phyloP scores from a whole-genome alignment of 1,140 invertebrate genomes.

The Riptortus pedestris region DNA sequence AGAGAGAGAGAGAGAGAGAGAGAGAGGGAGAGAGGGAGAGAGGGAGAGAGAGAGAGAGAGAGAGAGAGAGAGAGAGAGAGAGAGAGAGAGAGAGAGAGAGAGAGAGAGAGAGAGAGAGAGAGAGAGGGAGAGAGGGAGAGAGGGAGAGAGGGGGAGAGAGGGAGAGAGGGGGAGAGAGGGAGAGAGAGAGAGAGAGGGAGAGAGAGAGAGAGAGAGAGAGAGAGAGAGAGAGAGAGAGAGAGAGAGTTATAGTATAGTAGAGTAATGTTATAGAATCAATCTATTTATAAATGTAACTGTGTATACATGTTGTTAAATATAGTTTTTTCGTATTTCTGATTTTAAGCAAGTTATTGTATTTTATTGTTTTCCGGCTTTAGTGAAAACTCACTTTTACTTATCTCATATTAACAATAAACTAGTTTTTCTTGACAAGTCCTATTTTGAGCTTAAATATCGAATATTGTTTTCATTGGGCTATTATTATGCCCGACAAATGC shows the following conservation, averaged over 20 bases:
- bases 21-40: constrained; percentile 20
- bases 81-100: constrained; percentile 22
- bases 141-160: constrained; percentile 20
- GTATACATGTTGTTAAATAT: too few species aligned
- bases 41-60: constrained; percentile 21
- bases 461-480: too few species aligned
- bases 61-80: constrained; percentile 22
- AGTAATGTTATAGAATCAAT: neutral
- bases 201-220: constrained; percentile 21
- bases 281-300: too few species aligned
- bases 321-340: too few species aligned
- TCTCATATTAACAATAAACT: too few species aligned
- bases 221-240: constrained; percentile 21
- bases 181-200: constrained; percentile 21
- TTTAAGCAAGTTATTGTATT: too few species aligned
- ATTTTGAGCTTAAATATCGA: too few species aligned
- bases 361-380: too few species aligned
- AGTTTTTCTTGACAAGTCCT: too few species aligned
- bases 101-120: constrained; percentile 22
- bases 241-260: neutral
- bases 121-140: constrained; percentile 20
- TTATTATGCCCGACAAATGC: too few species aligned
- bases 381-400: too few species aligned
- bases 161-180: constrained; percentile 19
- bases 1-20: constrained; percentile 21